phyloP scores from a whole-genome alignment of 2,113 vertebrate species.

The Caranx ignobilis region DNA sequence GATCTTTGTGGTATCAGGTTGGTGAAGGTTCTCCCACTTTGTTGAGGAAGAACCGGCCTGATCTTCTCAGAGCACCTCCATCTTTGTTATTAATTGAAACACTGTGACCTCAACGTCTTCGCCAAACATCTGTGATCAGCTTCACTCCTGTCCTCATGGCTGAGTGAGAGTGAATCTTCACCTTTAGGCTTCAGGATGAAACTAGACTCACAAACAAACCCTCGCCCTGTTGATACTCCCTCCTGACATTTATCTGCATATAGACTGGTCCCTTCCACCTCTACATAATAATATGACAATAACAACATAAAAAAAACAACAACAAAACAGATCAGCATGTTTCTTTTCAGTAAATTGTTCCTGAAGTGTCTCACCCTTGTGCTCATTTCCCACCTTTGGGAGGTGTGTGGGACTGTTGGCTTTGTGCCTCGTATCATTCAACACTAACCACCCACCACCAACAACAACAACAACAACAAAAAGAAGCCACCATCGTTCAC shows the following conservation, averaged over 20 bases:
- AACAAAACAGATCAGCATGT: conserved; percentile 20
- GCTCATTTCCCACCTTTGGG: conserved; percentile 2
- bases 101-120: not conserved
- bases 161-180: not conserved
- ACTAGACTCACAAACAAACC: not conserved
- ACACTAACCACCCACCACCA: not conserved
- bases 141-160: not conserved
- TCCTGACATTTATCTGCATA: not conserved
- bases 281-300: not conserved
- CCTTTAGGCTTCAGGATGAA: not conserved
- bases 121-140: not conserved
- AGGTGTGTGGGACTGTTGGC: not conserved
- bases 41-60: not conserved
- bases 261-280: not conserved
- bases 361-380: not conserved
- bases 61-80: not conserved
- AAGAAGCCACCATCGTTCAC: not conserved
- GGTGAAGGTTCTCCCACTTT: not conserved
- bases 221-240: conserved; percentile 27
- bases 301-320: not conserved
- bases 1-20: not conserved
- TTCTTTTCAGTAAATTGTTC: conserved; percentile 22
- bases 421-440: conserved; percentile 27
- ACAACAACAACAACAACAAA: not conserved
- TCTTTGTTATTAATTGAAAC: not conserved